Conservation (phyloP, 2,113 vertebrate genomes). For the Butastur rufipennis region DNA sequence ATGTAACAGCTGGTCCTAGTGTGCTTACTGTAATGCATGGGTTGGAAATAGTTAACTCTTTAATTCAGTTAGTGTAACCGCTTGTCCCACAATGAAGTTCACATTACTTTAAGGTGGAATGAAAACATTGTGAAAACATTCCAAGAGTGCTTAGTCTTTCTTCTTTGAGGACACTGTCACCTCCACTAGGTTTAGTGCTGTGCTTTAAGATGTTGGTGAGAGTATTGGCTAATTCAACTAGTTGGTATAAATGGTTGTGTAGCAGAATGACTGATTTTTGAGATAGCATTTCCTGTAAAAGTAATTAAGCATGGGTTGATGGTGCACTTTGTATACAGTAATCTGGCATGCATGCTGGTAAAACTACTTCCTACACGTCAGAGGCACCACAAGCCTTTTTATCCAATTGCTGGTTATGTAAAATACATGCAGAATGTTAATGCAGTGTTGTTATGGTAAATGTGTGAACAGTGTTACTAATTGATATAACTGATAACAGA, state of each 20-base stretch:
- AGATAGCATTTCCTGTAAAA: conserved; percentile 61
- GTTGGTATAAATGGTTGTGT: conserved; percentile 49
- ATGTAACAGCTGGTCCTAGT: background rate
- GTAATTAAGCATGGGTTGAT: conserved; percentile 63
- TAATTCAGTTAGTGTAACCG: background rate
- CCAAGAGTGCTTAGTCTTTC: conserved; percentile 19
- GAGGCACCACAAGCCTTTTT: conserved; percentile 60
- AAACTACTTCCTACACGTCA: conserved; percentile 62
- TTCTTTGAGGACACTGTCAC: conserved; percentile 8
- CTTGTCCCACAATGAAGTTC: background rate
- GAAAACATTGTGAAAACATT: conserved; percentile 23
- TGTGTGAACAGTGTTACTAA: conserved; percentile 74
- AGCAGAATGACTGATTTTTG: conserved; percentile 59
- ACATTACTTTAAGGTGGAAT: background rate
- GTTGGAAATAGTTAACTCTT: background rate
- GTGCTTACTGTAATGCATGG: background rate
- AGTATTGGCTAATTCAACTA: conserved; percentile 39
- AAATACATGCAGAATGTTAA: conserved; percentile 70
- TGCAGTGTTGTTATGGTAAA: conserved; percentile 69
- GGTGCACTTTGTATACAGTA: conserved; percentile 66
- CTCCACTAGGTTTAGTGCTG: conserved; percentile 53
- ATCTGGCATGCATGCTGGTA: conserved; percentile 70
- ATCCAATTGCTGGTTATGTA: conserved; percentile 71
- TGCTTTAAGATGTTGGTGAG: conserved; percentile 54
- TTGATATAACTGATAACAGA: conserved; percentile 66